phyloP scores from a whole-genome alignment of 2,113 vertebrate genomes.

The Hypocryptadius cinnamomeus region DNA sequence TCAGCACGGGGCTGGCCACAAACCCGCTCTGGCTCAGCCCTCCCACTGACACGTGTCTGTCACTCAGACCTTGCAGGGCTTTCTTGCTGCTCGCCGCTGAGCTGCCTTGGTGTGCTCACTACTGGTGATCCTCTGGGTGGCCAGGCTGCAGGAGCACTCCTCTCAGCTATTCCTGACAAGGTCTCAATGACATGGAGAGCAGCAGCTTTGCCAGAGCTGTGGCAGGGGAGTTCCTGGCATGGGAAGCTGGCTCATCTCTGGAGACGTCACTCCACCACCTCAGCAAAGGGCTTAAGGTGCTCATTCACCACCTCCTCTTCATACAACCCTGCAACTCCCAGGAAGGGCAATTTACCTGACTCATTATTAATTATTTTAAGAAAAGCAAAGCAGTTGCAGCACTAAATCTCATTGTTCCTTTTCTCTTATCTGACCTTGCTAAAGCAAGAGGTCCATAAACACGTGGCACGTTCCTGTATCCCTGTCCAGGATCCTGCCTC shows the following conservation, averaged over 20 bases:
- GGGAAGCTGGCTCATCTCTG: rapidly evolving
- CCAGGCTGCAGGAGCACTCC: neutral
- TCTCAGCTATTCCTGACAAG: neutral
- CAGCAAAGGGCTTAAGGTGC: neutral
- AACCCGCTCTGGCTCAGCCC: neutral
- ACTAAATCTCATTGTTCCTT: neutral
- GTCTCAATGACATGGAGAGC: neutral
- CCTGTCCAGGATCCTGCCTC: neutral
- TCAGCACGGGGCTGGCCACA: neutral
- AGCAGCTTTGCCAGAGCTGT: neutral
- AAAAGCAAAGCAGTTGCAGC: neutral
- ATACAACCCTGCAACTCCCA: neutral
- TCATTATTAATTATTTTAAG: neutral
- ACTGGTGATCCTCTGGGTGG: rapidly evolving
- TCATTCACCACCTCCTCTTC: neutral
- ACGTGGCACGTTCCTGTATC: rapidly evolving
- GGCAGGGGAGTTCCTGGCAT: neutral
- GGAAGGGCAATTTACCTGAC: neutral
- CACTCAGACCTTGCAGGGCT: neutral
- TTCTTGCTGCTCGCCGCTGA: neutral
- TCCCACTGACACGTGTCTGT: rapidly evolving
- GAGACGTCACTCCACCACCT: rapidly evolving
- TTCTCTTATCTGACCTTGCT: neutral
- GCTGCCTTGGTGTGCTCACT: neutral
- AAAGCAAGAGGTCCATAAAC: neutral